Base-by-base conservation (phyloP, 2,888 invertebrate species). In the Pegoplata infirma region DNA sequence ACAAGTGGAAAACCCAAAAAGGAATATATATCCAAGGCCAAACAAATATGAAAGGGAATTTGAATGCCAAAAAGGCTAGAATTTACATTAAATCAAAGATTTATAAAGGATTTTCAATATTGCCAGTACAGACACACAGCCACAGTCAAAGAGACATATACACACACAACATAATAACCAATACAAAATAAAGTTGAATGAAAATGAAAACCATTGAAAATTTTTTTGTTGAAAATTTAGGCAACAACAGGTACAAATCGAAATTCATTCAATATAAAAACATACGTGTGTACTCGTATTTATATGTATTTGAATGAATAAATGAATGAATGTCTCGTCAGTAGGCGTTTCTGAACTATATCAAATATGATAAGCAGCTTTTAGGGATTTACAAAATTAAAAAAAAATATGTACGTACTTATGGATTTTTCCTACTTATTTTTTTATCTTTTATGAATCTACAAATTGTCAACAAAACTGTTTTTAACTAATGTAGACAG, bases 21-120 rank as follows among this genome's bases (percentile, higher is more conserved):
- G 5, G 17, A 40, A 32, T 51, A 64, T 16, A 6, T 16, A n/a
- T 6, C 21, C 56, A 73, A 56, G 36, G 56, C 47, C 63, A 64
- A 55, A 55, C 63, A 64, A 55, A 55, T 49, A 49, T 69, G 12
- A 25, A 72, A 64, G 25, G 49, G 3, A 16, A 47, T 67, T 46
- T 19, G 17, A 36, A 56, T 51, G 14, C 25, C 25, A 67, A 47
- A 19, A 64, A 36, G 32, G 3, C 21, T 44, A 36, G 16, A 58
- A 47, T 55, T 67, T 56, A 21, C 19, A 55, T 56, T 46, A 47
- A 49, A 58, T 68, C 47, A 58, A 23, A 21, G 44, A 55, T 46
- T 49, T 55, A 32, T 12, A 46, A 61, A 55, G 59, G 67, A 56
- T 46, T 32, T 23, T 5, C 23, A 23, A n/a, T 23, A 6, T 17